Conservation (phyloP, 2,797 vertebrate species). For the Anniella stebbinsi region DNA sequence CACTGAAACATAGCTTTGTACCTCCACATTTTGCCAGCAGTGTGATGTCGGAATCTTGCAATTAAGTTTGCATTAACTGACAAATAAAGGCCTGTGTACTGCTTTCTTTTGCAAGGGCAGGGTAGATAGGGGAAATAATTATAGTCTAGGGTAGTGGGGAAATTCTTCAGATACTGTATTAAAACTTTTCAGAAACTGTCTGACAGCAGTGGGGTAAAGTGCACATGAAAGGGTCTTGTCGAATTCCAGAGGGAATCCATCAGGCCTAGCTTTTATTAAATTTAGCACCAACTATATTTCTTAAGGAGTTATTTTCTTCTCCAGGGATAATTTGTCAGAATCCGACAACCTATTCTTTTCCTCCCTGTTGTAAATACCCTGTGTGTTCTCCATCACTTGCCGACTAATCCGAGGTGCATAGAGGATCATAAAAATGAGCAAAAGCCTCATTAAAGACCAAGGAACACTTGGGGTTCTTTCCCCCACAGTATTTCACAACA, state of each 20-base stretch:
- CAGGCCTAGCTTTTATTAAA: conserved; percentile 73
- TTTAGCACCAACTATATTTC: conserved; percentile 75
- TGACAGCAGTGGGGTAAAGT: conserved; percentile 59
- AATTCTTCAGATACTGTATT: conserved; percentile 35
- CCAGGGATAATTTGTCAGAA: conserved; percentile 76
- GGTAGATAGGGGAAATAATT: conserved; percentile 48
- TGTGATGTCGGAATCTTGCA: conserved; percentile 15
- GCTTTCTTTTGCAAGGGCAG: neutral
- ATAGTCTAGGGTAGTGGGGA: conserved; percentile 45
- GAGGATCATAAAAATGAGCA: conserved; percentile 52
- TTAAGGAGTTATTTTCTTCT: conserved; percentile 75
- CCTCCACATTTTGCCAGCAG: conserved; percentile 26
- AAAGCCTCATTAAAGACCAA: conserved; percentile 53
- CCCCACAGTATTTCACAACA: rapidly evolving
- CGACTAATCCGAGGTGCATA: conserved; percentile 47
- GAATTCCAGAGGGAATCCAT: conserved; percentile 67
- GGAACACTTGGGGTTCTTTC: neutral
- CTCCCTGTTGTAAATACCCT: conserved; percentile 54
- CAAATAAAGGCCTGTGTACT: neutral
- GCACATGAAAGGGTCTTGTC: conserved; percentile 58
- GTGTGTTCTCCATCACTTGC: conserved; percentile 61
- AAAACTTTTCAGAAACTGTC: conserved; percentile 48
- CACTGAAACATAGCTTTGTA: conserved; percentile 38
- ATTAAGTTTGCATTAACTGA: conserved; percentile 30
- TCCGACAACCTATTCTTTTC: conserved; percentile 72